Conservation (phyloP, 2,888 invertebrate genomes). For the Andrena bicolor region DNA sequence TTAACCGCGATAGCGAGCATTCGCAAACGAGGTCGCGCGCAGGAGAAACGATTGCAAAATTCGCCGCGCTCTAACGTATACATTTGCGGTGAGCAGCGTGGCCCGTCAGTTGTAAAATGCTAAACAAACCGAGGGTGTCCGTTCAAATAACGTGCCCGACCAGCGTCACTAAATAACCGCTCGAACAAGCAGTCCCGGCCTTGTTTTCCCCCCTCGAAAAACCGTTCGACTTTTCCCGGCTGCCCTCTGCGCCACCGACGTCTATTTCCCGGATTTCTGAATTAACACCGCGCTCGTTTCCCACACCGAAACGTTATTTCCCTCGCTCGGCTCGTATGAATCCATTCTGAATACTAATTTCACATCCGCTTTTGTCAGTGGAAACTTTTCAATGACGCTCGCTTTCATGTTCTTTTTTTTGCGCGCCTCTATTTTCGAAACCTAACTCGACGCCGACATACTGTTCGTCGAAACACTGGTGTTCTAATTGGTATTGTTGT, state of each 20-base stretch:
- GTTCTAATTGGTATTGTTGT: neutral
- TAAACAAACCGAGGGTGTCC: constrained; percentile 79
- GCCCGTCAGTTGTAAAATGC: constrained; percentile 78
- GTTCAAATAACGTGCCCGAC: constrained; percentile 77
- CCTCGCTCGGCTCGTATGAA: constrained; percentile 27
- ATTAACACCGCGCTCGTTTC: constrained; percentile 42
- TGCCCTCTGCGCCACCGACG: constrained; percentile 28
- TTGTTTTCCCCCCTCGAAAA: constrained; percentile 58
- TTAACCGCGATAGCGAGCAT: constrained; percentile 55
- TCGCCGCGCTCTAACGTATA: constrained; percentile 56
- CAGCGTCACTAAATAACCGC: constrained; percentile 77
- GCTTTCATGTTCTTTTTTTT: neutral
- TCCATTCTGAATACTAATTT: constrained; percentile 43
- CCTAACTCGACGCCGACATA: neutral
- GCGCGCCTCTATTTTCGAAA: neutral
- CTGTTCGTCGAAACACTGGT: neutral
- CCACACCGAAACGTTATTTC: constrained; percentile 38
- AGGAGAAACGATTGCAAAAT: constrained; percentile 59
- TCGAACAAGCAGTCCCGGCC: constrained; percentile 60
- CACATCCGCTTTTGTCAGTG: constrained; percentile 11
- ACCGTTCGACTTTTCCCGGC: constrained; percentile 63
- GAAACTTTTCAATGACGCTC: constrained; percentile 28
- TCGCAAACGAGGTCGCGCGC: constrained; percentile 52
- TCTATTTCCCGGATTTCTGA: constrained; percentile 56
- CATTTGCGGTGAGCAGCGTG: constrained; percentile 61